Base-by-base conservation (phyloP, 2,888 invertebrate genomes). In the Chloroclysta siterata region DNA sequence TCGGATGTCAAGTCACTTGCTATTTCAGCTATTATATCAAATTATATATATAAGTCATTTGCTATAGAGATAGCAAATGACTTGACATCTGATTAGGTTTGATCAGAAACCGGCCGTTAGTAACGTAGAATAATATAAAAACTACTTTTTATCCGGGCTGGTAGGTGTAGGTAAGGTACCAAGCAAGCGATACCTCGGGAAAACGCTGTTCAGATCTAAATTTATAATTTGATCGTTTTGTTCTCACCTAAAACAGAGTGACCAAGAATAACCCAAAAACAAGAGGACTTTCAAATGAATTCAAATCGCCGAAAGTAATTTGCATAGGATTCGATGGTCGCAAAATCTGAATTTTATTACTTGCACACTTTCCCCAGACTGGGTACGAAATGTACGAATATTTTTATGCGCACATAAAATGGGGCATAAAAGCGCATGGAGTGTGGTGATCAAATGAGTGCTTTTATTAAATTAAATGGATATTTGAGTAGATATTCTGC, bases 261-360 rank as follows among this genome's bases (percentile, higher is more conserved):
- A 17, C 42, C 15, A 28, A 48, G 33, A 59, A 52, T 44, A 11
- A 52, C 10, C 48, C 28, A 58, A 6, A 48, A 5, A 5, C 46
- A 59, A 17, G 15, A 36, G 14, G 17, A 46, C 36, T 11, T 51
- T 52, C 54, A 64, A 69, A 69, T 69, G 69, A 66, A 71, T 71
- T 69, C 69, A 54, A 63, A 62, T 69, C 63, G 63, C 55, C 53
- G 58, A 55, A 65, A 69, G 63, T 68, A 47, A 70, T 72, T 72
- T 70, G 71, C 70, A 63, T 65, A 53, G 63, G 66, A 54, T 68
- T 53, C 55, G 68, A 53, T 48, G 53, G 63, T 60, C 47, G 52
- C 50, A 60, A 60, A 70, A 70, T 67, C 63, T 61, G 63, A 63
- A 68, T 70, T 72, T 68, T 70, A 63, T 53, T 47, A 70, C 67